phyloP scores from a whole-genome alignment of 2,113 vertebrate genomes.

The Antigone vipio region DNA sequence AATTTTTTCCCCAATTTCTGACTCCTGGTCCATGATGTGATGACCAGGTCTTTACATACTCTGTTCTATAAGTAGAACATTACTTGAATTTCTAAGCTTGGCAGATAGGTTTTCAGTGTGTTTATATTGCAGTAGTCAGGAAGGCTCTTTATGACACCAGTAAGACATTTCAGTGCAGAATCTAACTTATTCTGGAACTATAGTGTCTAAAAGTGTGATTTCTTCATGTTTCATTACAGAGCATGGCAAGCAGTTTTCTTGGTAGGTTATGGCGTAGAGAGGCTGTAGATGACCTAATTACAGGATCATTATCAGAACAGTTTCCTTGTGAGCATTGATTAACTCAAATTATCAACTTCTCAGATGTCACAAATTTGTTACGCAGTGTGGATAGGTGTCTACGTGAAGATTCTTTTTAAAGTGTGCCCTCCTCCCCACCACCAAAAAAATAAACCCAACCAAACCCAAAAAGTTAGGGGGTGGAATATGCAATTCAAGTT shows the following conservation, averaged over 20 bases:
- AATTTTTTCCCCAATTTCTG: background rate
- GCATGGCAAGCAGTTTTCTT: background rate
- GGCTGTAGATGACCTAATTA: background rate
- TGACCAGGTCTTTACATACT: background rate
- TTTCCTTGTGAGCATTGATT: background rate
- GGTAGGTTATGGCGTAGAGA: background rate
- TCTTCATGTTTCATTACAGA: background rate
- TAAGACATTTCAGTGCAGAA: background rate
- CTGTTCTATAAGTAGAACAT: background rate
- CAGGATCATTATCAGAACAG: background rate
- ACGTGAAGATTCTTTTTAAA: background rate
- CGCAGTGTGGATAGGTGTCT: background rate
- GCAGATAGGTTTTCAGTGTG: background rate
- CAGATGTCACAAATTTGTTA: background rate
- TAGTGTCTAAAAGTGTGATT: background rate
- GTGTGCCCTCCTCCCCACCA: rapidly evolving
- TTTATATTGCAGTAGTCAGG: background rate
- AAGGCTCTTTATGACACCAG: background rate
- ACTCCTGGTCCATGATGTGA: background rate
- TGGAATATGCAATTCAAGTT: background rate
- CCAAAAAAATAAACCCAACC: too few species aligned
- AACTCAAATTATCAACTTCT: background rate
- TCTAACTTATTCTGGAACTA: background rate
- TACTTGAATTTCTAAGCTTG: background rate
- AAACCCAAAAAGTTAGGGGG: too few species aligned